phyloP scores from a whole-genome alignment of 2,888 invertebrate genomes.

The Lasioglossum figueresi region DNA sequence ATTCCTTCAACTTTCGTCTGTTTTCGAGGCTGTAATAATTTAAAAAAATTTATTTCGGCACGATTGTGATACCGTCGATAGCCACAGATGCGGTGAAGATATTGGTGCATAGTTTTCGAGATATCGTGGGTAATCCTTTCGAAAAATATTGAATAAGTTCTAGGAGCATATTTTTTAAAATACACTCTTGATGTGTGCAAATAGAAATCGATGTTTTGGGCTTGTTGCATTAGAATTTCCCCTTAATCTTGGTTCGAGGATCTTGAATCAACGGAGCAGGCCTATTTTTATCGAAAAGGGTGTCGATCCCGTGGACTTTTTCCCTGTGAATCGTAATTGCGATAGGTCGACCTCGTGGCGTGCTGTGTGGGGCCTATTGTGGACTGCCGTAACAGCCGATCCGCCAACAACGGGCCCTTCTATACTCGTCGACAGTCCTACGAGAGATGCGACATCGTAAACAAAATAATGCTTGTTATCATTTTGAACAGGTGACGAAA shows the following conservation, averaged over 20 bases:
- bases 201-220: not conserved
- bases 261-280: not conserved
- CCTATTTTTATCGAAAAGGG: not conserved
- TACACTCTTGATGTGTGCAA: not conserved
- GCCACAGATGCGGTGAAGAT: not conserved
- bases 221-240: not conserved
- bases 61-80: not conserved
- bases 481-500: constrained; percentile 30
- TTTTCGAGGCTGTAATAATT: not conserved
- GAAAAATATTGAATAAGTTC: no score
- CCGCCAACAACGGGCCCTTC: constrained; percentile 69
- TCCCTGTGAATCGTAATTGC: constrained; percentile 32
- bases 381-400: constrained; percentile 21
- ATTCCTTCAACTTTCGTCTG: not conserved
- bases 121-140: no score
- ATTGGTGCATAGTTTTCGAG: no score
- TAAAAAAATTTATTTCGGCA: not conserved
- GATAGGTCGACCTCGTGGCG: constrained; percentile 55
- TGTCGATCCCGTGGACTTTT: not conserved
- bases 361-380: constrained; percentile 28
- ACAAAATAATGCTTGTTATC: not conserved
- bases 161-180: not conserved
- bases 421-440: constrained; percentile 44
- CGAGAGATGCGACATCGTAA: constrained; percentile 30
- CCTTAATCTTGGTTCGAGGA: not conserved